Evolutionary conservation across 2,113 vertebrate genomes (phyloP).

Genomic region (Tetrax tetrax): DNA sequence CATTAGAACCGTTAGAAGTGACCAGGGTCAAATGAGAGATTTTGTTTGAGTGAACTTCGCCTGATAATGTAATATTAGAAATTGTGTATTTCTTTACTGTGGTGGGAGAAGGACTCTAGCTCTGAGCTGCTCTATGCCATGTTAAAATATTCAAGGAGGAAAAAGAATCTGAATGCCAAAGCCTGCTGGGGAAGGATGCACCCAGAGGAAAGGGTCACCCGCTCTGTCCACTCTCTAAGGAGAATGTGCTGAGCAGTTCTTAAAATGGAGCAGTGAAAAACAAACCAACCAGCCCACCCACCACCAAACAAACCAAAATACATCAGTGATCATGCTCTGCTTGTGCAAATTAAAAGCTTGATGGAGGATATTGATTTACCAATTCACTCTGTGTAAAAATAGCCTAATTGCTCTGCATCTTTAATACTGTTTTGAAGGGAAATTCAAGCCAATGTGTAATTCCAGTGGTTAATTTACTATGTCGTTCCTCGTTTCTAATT

Average conservation of each 20-base stretch:
- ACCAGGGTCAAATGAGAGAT: neutral
- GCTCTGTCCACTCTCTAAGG: rapidly evolving
- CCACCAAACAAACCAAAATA: neutral
- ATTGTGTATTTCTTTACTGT: neutral
- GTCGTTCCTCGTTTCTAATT: constrained; percentile 53
- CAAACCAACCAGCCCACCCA: neutral
- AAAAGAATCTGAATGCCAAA: neutral
- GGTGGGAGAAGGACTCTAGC: neutral
- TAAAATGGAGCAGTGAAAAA: neutral
- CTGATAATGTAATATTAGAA: neutral
- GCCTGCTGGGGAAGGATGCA: neutral
- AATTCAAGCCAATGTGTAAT: constrained; percentile 19
- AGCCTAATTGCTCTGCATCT: constrained; percentile 30
- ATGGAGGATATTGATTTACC: constrained; percentile 35
- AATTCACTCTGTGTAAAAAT: constrained; percentile 33
- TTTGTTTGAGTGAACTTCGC: neutral
- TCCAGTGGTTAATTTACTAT: constrained; percentile 55
- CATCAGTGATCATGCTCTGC: neutral
- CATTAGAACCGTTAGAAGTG: neutral
- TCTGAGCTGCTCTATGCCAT: neutral
- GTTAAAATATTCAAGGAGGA: neutral
- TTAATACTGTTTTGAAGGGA: constrained; percentile 53
- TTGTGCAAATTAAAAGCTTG: constrained; percentile 34
- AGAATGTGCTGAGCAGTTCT: neutral
- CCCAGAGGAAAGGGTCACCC: neutral